A percentile compares a stretch with the other conserved stretches of the same genome.
Conservation (phyloP, 2,113 vertebrate genomes). For the Apus apus region DNA sequence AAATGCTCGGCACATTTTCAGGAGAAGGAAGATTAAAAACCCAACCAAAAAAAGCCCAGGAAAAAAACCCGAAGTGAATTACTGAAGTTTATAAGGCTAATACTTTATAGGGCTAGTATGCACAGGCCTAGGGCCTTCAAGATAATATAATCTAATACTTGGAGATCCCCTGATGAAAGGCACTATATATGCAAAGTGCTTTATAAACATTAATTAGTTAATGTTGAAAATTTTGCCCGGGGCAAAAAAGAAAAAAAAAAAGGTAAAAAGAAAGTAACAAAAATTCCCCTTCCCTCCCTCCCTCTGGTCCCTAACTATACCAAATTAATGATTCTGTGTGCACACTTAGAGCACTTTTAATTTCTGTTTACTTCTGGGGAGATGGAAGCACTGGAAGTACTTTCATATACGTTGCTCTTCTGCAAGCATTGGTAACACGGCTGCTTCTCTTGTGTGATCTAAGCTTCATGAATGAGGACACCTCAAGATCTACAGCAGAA, state of each 20-base stretch:
- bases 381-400: conserved; percentile 2
- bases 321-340: conserved; percentile 65
- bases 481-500: not conserved
- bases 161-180: conserved; percentile 75
- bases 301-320: conserved; percentile 51
- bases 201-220: conserved; percentile 76
- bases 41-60: not conserved
- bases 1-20: conserved; percentile 13
- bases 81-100: conserved; percentile 52
- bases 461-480: not conserved
- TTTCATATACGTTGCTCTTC: not conserved
- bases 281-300: conserved; percentile 54
- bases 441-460: not conserved
- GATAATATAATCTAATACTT: conserved; percentile 72
- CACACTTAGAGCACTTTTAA: conserved; percentile 51
- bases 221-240: conserved; percentile 67
- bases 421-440: not conserved
- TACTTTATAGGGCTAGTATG: conserved; percentile 56
- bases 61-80: conserved; percentile 1
- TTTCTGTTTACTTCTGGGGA: conserved; percentile 57
- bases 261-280: not conserved
- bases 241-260: conserved; percentile 11
- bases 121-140: conserved; percentile 66
- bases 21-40: conserved; percentile 55
- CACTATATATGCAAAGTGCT: conserved; percentile 76